phyloP scores from a whole-genome alignment of 2,797 vertebrate species.

The Myotis myotis region DNA sequence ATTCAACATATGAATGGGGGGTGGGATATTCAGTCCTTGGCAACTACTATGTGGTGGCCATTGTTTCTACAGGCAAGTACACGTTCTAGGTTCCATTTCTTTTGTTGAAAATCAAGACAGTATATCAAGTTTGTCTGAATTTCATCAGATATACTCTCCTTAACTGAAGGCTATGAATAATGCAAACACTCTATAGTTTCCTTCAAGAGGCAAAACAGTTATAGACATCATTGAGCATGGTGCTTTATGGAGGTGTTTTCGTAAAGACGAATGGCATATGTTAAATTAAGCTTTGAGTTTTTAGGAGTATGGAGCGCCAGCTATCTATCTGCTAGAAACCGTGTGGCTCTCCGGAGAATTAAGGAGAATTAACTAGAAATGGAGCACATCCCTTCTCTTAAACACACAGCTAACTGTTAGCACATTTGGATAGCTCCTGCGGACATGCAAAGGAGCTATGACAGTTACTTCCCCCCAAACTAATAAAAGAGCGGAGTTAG shows the following conservation, averaged over 20 bases:
- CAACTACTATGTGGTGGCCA: not conserved
- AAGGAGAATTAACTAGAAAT: not conserved
- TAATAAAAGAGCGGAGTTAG: not conserved
- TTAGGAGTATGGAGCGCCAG: fast-evolving
- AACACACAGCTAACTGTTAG: not conserved
- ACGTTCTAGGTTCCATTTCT: not conserved
- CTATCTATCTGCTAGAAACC: not conserved
- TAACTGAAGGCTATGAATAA: constrained; percentile 12
- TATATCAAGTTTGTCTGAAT: constrained; percentile 37
- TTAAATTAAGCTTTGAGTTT: not conserved
- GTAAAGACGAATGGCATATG: not conserved
- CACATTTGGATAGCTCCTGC: not conserved
- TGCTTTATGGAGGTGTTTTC: not conserved
- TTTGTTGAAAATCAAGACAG: constrained; percentile 42
- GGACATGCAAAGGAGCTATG: not conserved
- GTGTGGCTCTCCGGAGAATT: not conserved
- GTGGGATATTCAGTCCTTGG: not conserved
- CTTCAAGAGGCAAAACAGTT: not conserved
- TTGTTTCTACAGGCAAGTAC: not conserved
- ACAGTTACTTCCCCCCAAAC: not conserved
- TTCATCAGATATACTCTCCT: not conserved
- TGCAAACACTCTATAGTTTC: not conserved
- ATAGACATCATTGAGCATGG: not conserved
- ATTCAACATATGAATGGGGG: not conserved
- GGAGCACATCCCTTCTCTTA: not conserved